Evolutionary conservation across 2,888 invertebrate genomes (phyloP), one percentile per base, ranked within the genome.

Genomic region (Oegoconia quadripuncta): DNA sequence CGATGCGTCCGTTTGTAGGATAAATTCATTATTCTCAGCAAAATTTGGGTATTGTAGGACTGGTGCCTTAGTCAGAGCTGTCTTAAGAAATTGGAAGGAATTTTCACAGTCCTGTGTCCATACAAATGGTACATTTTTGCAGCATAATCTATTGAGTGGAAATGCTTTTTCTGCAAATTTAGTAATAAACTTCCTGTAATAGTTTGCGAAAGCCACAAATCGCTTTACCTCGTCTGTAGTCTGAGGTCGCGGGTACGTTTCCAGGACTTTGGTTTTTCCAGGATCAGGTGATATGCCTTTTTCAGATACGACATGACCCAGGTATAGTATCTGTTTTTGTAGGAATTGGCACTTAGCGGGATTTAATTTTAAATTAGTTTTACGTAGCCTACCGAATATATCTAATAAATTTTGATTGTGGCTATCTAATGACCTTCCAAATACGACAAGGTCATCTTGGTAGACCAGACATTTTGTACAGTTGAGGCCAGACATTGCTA

Each of bases 401-500:
- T 15, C 8, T 9, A 30, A 9, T 16, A 30, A 16, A 30, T 30
- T 15, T 30, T 30, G 2, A 16, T 15, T 30, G n/a, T 30, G 30
- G 5, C 2, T 3, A 9, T 30, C 30, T 4, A 30, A 13, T 16
- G 15, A 16, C 9, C 17, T 8, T 15, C 16, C 15, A 30, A 30
- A 30, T 9, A 30, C 17, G 3, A 30, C 17, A 8, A 30, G n/a
- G n/a, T 30, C 30, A n/a, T 42, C 37, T 11, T 16, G 3, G 14
- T 43, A 43, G 15, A 36, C 18, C 1, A 42, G 14, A 16, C 35
- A 36, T 36, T 42, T 39, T 20, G 39, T 39, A 22, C 33, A 39
- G 33, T 31, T 36, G n/a, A 43, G 18, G 7, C 43, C 43, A 18
- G 43, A 36, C 43, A 46, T 39, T 1, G 46, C 41, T 12, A 46